Base-by-base conservation (phyloP, 2,113 vertebrate genomes). In the Entomyzon cyanotis region DNA sequence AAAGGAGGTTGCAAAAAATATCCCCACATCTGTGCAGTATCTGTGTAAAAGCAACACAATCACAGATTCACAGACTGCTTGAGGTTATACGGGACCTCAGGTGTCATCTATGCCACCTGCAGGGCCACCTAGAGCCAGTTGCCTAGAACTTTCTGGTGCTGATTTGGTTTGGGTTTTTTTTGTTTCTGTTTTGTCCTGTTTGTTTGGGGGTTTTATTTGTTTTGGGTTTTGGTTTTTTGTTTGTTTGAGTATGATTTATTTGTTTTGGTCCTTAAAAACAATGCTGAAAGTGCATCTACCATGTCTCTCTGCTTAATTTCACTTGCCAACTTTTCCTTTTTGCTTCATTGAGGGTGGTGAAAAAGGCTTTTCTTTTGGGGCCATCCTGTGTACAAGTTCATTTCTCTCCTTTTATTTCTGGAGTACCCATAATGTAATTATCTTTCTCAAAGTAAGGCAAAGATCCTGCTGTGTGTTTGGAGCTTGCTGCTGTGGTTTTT, bases 1-100 rank as follows among this genome's bases (percentile, higher is more conserved):
- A 88, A 52, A 21, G 22, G 35, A 62, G 11, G 4, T 60, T 0
- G 0, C 12, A 12, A 25, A 21, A 33, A 78, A 14, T 19, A 20
- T 27, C 20, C 52, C 46, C 46, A 18, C 33, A 15, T 58, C 1
- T 0, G 7, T 41, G 37, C 14, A 15, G 4, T 76, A 23, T 80
- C 18, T 68, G 0, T 39, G 9, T 41, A 76, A 80, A 80, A 88
- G 30, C 39, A 68, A 0, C 39, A 12, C 5, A 7, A 15, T 83
- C 31, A 19, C 9, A 30, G 53, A 55, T 25, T 59, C 13, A 15
- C 30, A 39, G 47, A 7, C 8, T 42, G 5, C 22, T 1, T 47
- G 39, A 55, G 33, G 33, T 60, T 67, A 9, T 39, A 21, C 63
- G 20, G 23, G 37, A 8, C 60, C 28, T 75, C 39, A 89, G 60